Conservation (phyloP, 92 coral and sea anemone species). For the Umimayanthus chanpuru region DNA sequence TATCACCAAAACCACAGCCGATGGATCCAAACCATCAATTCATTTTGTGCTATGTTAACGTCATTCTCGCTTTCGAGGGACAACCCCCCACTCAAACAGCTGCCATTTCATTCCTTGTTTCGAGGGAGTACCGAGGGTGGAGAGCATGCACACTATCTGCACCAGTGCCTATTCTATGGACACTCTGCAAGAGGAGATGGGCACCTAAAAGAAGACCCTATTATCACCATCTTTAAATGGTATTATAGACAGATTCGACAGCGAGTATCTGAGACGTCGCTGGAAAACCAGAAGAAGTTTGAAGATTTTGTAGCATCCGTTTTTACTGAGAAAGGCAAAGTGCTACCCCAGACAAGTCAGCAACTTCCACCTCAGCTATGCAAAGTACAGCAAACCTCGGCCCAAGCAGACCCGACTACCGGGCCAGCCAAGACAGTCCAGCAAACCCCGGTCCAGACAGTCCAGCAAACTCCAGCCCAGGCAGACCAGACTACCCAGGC, state of each 20-base stretch:
- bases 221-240: not conserved
- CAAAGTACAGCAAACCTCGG: no score
- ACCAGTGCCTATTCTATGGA: constrained; percentile 32
- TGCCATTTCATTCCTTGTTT: constrained; percentile 55
- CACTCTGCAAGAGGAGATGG: constrained; percentile 40
- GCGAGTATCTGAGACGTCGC: not conserved
- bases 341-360: not conserved
- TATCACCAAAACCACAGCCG: no score
- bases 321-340: constrained; percentile 1
- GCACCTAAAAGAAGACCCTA: constrained; percentile 29
- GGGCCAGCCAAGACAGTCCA: no score
- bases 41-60: no score
- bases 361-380: no score
- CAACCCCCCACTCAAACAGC: constrained; percentile 30
- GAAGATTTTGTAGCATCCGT: not conserved
- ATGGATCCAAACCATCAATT: no score
- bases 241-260: constrained; percentile 24
- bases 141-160: no score
- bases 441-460: no score
- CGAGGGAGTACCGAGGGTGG: constrained; percentile 46
- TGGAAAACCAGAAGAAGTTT: constrained; percentile 2
- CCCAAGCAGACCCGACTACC: no score
- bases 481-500: no score
- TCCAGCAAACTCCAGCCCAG: no score
- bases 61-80: no score